Evolutionary conservation across 2,113 vertebrate genomes (phyloP).

Genomic region (Pollachius pollachius): DNA sequence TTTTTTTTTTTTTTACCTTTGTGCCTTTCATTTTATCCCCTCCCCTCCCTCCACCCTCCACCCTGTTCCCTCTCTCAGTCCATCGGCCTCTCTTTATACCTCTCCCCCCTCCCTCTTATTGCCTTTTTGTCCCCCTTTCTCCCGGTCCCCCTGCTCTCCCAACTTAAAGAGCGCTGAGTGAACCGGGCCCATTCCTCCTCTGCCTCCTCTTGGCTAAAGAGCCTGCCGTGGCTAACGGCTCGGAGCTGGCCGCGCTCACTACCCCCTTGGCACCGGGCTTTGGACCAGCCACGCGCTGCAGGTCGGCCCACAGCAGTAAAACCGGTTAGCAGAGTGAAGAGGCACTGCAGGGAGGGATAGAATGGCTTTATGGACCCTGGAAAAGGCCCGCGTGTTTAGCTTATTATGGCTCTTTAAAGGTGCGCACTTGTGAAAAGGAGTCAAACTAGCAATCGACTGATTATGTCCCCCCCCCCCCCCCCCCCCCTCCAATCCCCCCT

Average conservation of each 20-base stretch:
- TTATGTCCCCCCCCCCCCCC: not conserved
- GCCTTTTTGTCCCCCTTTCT: slow-evolving; percentile 52
- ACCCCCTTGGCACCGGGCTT: slow-evolving; percentile 62
- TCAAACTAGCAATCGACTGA: slow-evolving; percentile 33
- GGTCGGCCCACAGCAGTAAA: slow-evolving; percentile 65
- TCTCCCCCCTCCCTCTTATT: not conserved
- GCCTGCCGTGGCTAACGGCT: slow-evolving; percentile 61
- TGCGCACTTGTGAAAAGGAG: slow-evolving; percentile 11
- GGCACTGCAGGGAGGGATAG: slow-evolving; percentile 55
- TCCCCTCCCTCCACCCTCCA: not conserved
- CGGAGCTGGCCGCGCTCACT: slow-evolving; percentile 54
- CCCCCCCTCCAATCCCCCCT: not conserved
- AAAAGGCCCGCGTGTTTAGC: slow-evolving; percentile 35
- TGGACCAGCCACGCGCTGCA: slow-evolving; percentile 52
- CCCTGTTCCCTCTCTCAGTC: too few relatives aligned
- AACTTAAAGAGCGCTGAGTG: slow-evolving; percentile 57
- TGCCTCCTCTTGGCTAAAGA: slow-evolving; percentile 55
- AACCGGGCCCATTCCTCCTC: slow-evolving; percentile 17
- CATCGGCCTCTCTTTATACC: too few relatives aligned
- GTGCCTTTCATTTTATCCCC: slow-evolving; percentile 17
- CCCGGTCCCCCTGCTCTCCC: slow-evolving; percentile 37
- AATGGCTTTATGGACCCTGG: slow-evolving; percentile 49
- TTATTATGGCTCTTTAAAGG: slow-evolving; percentile 35
- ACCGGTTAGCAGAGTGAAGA: slow-evolving; percentile 60
- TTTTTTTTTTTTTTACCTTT: not conserved